Conservation (phyloP, 2,888 invertebrate genomes). For the Epicampocera succincta region DNA sequence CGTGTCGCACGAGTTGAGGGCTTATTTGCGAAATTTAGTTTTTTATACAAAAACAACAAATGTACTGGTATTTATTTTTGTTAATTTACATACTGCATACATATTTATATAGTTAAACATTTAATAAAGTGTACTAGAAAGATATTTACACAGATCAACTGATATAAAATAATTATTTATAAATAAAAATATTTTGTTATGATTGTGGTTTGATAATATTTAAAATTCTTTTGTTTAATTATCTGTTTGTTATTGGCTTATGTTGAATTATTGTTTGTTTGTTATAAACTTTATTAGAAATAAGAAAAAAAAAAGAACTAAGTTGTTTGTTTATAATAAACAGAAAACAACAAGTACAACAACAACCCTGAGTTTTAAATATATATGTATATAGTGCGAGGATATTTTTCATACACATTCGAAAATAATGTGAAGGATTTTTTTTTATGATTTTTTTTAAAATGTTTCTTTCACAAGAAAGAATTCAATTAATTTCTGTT, state of each 20-base stretch:
- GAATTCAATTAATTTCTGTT: no score
- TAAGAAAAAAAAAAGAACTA: conserved; percentile 4
- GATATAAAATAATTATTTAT: background rate
- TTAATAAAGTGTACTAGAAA: background rate
- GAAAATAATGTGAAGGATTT: no score
- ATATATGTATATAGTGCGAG: no score
- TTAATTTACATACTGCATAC: conserved; percentile 12
- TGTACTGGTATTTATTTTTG: conserved; percentile 23
- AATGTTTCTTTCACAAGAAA: no score
- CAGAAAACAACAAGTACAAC: conserved; percentile 38
- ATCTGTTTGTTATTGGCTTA: conserved; percentile 46
- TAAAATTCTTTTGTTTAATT: conserved; percentile 22
- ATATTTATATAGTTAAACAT: conserved; percentile 1
- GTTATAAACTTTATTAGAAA: conserved; percentile 43
- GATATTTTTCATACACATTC: no score
- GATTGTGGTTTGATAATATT: conserved; percentile 26
- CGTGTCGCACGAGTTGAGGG: background rate
- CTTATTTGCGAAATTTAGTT: conserved; percentile 17
- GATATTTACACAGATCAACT: conserved; percentile 26
- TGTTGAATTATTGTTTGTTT: conserved; percentile 30
- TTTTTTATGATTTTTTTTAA: no score
- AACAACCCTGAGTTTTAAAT: background rate
- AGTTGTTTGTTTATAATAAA: conserved; percentile 54
- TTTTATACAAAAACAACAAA: conserved; percentile 48
- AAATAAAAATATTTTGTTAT: conserved; percentile 11